Percentiles rank a stretch among this genome's conserved stretches.
Conservation (phyloP, 1,140 invertebrate genomes). For the Delia radicum region DNA sequence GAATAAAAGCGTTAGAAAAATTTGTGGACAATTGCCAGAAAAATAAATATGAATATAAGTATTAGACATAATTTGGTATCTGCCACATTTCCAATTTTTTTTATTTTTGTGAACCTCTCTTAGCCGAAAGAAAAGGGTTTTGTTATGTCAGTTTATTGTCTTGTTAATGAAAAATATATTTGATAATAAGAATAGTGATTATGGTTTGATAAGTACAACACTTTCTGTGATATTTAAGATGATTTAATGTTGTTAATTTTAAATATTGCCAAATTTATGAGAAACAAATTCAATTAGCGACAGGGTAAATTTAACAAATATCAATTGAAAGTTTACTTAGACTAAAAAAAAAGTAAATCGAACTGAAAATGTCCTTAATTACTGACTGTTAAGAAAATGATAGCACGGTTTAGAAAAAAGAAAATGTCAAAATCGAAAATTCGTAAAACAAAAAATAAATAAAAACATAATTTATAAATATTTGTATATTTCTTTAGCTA, state of each 20-base stretch:
- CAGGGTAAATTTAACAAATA: no score
- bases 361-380: no score
- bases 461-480: no score
- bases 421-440: no score
- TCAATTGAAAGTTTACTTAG: no score
- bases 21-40: neutral
- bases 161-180: slow-evolving; percentile 17
- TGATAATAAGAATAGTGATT: neutral
- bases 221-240: neutral
- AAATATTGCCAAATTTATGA: no score
- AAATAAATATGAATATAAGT: neutral
- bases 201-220: neutral
- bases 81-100: neutral
- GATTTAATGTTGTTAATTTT: neutral
- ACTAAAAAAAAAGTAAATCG: no score
- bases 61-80: neutral
- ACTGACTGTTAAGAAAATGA: no score
- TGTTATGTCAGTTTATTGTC: slow-evolving; percentile 5
- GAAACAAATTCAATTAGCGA: no score
- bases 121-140: neutral
- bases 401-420: no score
- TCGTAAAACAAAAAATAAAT: no score
- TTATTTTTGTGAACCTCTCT: neutral
- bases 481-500: no score
- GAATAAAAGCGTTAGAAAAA: neutral